These are phyloP conservation scores for Pseudococcus longispinus DNA, from an alignment of 2,888 invertebrate genomes.

Conservation along the genomic window DNA sequence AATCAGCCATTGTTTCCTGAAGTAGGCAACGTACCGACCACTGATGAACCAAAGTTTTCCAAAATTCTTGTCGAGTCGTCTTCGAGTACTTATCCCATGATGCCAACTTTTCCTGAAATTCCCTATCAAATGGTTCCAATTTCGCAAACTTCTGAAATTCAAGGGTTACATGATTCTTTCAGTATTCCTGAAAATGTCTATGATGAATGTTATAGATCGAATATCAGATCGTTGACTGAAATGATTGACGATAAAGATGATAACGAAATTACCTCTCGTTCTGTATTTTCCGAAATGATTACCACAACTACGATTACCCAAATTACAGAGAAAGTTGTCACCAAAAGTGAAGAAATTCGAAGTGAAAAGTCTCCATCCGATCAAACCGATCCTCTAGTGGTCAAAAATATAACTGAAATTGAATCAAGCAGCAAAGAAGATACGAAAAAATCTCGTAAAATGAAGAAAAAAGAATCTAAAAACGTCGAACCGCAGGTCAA, in stretches of 20 bases:
- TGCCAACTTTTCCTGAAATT: not conserved
- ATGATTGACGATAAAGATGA: constrained; percentile 24
- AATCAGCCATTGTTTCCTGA: not conserved
- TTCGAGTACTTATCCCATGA: not conserved
- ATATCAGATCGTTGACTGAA: constrained; percentile 10
- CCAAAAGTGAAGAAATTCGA: not conserved
- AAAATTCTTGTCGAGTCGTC: not conserved
- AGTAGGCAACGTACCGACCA: too few relatives aligned
- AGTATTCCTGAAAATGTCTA: not conserved
- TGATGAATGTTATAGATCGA: constrained; percentile 11
- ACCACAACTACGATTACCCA: not conserved
- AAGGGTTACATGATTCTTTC: not conserved
- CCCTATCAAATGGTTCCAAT: not conserved
- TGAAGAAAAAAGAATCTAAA: not conserved
- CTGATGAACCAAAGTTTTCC: not conserved
- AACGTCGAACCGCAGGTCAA: not conserved
- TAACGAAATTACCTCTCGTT: not conserved
- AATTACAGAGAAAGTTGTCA: not conserved
- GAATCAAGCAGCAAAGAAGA: not conserved
- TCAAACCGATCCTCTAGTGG: not conserved
- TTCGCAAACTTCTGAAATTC: not conserved
- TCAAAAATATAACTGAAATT: not conserved
- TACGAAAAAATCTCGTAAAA: not conserved
- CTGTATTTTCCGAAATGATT: constrained; percentile 21
- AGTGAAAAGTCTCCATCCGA: not conserved